Percentiles rank a stretch among this genome's conserved stretches.
Evolutionary conservation across 2,797 vertebrate species (phyloP).

Genomic region (Siniperca scherzeri): DNA sequence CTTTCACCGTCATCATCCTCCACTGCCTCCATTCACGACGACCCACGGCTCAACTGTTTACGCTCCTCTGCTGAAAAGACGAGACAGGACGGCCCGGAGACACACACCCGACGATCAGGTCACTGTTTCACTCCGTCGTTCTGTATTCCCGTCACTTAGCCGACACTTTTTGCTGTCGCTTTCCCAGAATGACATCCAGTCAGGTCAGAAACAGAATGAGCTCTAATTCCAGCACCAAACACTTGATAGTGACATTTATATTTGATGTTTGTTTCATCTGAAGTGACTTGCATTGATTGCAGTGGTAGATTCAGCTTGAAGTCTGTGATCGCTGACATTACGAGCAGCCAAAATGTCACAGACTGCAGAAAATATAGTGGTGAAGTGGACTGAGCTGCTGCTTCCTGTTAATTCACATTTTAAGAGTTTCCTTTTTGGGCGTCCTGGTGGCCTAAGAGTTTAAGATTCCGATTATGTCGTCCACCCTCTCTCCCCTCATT

Average conservation of each 20-base stretch:
- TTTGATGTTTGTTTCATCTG: conserved; percentile 12
- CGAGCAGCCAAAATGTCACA: neutral
- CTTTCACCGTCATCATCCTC: neutral
- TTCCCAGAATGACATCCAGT: conserved; percentile 18
- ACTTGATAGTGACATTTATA: neutral
- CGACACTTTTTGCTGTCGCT: conserved; percentile 8
- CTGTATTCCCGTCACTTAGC: conserved; percentile 25
- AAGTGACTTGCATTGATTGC: conserved; percentile 9
- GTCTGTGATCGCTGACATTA: conserved; percentile 17
- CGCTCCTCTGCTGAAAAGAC: conserved; percentile 15
- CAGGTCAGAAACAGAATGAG: conserved; percentile 20
- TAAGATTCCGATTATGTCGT: neutral
- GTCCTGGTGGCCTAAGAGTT: too few relatives aligned
- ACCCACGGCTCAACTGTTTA: neutral
- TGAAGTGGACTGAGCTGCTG: neutral
- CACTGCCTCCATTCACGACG: neutral
- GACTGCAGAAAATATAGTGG: neutral
- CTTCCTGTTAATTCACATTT: neutral
- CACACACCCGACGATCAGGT: conserved; percentile 40
- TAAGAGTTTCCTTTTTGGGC: neutral
- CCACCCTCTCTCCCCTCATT: neutral
- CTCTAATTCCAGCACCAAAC: conserved; percentile 11
- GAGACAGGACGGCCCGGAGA: conserved; percentile 35
- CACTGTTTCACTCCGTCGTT: conserved; percentile 44
- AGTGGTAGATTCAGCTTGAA: conserved; percentile 10